phyloP scores from a whole-genome alignment of 2,888 invertebrate species.

The Andrena trimmerana region DNA sequence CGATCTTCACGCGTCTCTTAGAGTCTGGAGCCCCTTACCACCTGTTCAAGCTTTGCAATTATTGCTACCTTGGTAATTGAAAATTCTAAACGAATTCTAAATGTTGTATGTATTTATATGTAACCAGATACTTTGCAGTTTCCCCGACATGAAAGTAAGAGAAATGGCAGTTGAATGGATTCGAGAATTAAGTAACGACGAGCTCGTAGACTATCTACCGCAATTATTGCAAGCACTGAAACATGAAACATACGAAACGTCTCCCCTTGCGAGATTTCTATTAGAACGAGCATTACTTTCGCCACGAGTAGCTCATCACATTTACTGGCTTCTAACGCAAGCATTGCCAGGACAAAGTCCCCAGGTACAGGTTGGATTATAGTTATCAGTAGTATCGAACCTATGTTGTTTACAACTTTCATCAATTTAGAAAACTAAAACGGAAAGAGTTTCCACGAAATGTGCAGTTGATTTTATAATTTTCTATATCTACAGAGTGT shows the following conservation, averaged over 20 bases:
- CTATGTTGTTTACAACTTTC: constrained; percentile 3
- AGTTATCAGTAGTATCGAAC: constrained; percentile 22
- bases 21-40: constrained; percentile 94
- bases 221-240: constrained; percentile 96
- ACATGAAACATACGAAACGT: constrained; percentile 96
- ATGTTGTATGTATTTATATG: constrained; percentile 5
- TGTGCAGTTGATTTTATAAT: not conserved
- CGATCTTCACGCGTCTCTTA: constrained; percentile 94
- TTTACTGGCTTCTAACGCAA: constrained; percentile 97
- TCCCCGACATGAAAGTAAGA: constrained; percentile 96
- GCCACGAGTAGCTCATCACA: constrained; percentile 96
- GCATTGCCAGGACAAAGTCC: constrained; percentile 92
- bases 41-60: constrained; percentile 97
- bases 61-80: constrained; percentile 93
- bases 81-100: constrained; percentile 32
- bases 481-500: not conserved
- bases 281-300: constrained; percentile 93
- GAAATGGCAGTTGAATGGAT: constrained; percentile 94
- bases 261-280: constrained; percentile 93
- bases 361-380: constrained; percentile 87
- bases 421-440: not conserved
- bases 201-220: constrained; percentile 95
- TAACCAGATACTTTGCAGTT: constrained; percentile 86
- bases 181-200: constrained; percentile 92
- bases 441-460: not conserved